Percentiles rank a stretch among this genome's conserved stretches.
phyloP scores from a whole-genome alignment of 2,113 vertebrate species.

The Myiozetetes cayanensis region DNA sequence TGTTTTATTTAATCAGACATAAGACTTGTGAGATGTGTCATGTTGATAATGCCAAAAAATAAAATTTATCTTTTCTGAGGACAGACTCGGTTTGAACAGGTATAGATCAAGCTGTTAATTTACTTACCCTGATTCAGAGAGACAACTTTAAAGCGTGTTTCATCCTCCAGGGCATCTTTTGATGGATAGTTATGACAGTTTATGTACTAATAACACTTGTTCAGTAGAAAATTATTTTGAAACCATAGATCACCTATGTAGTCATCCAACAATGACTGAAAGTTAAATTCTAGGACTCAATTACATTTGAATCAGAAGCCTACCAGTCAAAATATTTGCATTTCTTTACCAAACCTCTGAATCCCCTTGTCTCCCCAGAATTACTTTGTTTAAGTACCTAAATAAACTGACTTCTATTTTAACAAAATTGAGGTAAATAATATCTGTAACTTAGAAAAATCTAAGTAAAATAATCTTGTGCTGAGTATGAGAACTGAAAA shows the following conservation, averaged over 20 bases:
- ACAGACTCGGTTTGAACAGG: background rate
- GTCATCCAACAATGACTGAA: background rate
- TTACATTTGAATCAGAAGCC: background rate
- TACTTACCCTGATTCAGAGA: background rate
- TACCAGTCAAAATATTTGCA: background rate
- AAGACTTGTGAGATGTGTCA: background rate
- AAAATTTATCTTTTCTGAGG: background rate
- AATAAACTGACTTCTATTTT: background rate
- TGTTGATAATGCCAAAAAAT: background rate
- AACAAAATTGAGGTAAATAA: background rate
- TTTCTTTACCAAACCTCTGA: background rate
- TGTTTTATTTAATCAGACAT: background rate
- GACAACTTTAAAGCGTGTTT: background rate
- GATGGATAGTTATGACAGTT: constrained; percentile 21
- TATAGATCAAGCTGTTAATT: background rate
- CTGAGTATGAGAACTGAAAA: background rate
- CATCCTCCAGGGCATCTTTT: background rate
- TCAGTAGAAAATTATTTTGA: background rate
- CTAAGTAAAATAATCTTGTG: background rate
- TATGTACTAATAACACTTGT: background rate
- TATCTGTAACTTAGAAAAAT: background rate
- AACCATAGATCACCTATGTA: background rate
- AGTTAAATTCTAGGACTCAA: background rate
- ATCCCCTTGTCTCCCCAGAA: background rate
- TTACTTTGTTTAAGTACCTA: background rate